Evolutionary conservation across 2,888 invertebrate species (phyloP), one percentile per base, ranked within the genome.

Genomic region (Gortyna flavago): DNA sequence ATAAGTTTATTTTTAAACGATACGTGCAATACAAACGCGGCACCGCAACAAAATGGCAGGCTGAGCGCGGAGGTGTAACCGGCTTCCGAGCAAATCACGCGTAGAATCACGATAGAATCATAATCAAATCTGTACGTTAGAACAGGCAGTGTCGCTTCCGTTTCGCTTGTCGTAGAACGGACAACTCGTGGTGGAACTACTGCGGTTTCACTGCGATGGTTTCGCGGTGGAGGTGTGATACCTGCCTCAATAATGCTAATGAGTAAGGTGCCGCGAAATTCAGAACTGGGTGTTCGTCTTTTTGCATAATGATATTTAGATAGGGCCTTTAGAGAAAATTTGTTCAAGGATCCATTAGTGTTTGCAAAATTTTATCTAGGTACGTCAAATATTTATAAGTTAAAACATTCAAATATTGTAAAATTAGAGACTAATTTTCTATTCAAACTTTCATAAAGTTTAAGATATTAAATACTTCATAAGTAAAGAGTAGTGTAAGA

Each of bases 351-450:
- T 54, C 9, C 18, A 66, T 66, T 32, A 7, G 13, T 65, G 38
- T 57, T 66, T 29, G 25, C 18, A 1, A 44, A 64, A 35, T n/a
- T 59, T 54, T 75, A 6, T 8, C 6, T 18, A 32, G 21, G 35
- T 13, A 44, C 8, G 32, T 51, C 6, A 59, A 67, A 79, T 38
- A 78, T 77, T 78, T 29, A 38, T n/a, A 48, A 59, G 29, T 78
- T 64, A 11, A 51, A 51, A 41, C 32, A 16, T 25, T 41, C 32
- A 79, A 67, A 79, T n/a, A n/a, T 1, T 61, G 16, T 41, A 9
- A 59, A 61, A 59, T 41, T 48, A 0, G 21, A n/a, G 38, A 41
- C 77, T 77, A 7, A 32, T 54, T 38, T 57, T 32, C 25, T 67
- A 29, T 25, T 61, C 1, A 77, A n/a, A 51, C 9, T 48, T 51